These are phyloP conservation scores for Piscicola geometra DNA, from an alignment of 2,888 invertebrate genomes.

Conservation along the genomic window DNA sequence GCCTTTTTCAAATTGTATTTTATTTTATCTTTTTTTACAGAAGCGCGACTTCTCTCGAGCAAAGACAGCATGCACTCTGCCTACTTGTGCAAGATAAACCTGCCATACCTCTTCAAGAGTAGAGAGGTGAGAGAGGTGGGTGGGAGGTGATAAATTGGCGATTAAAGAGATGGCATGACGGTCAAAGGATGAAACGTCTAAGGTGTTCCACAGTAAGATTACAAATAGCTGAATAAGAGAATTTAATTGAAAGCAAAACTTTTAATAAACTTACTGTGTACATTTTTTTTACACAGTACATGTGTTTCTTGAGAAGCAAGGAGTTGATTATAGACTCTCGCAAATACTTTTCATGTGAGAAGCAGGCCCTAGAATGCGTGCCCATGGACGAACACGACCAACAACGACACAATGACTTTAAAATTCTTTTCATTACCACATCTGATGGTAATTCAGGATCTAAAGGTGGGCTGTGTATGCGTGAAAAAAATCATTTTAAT, in stretches of 20 bases:
- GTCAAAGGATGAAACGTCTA: no score
- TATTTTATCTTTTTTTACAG: no score
- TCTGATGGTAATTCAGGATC: constrained; percentile 18
- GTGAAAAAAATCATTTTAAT: background rate
- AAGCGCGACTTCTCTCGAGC: background rate
- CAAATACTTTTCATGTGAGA: constrained; percentile 29
- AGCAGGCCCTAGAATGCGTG: constrained; percentile 16
- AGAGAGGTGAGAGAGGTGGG: constrained; percentile 18
- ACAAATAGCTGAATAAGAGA: no score
- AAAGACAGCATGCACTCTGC: constrained; percentile 1
- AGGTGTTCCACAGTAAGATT: no score
- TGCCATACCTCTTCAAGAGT: constrained; percentile 17
- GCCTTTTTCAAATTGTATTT: no score
- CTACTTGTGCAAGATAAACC: constrained; percentile 22
- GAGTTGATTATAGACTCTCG: constrained; percentile 16
- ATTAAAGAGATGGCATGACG: no score
- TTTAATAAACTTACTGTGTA: no score
- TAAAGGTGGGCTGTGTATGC: background rate
- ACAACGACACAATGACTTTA: constrained; percentile 25
- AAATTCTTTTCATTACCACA: constrained; percentile 19
- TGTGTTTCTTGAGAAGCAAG: constrained; percentile 15
- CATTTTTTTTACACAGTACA: no score
- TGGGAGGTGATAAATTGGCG: no score
- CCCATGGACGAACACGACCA: background rate
- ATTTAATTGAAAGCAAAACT: no score